Base-by-base conservation (phyloP, 1,140 invertebrate species). In the Lasioglossum albipes region DNA sequence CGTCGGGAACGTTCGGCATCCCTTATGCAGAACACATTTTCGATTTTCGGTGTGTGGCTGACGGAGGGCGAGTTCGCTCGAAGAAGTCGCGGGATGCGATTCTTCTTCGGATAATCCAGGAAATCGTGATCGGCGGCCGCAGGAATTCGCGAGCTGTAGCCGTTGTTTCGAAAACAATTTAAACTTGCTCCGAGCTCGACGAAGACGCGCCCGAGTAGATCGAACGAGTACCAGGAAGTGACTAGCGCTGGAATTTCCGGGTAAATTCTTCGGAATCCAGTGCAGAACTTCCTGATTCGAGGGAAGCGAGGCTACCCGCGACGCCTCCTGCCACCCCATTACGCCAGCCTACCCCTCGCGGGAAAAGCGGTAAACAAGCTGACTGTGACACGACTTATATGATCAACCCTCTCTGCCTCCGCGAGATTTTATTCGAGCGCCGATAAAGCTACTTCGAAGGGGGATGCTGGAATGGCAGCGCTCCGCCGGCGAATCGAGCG, bases 121-220 rank as follows among this genome's bases (percentile, higher is more conserved):
- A 42, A 67, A 41, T 45, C 45, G 45, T 12, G 45, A 49, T 49
- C 45, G 45, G 45, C 10, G 45, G 13, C 45, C 45, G 45, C 45
- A 49, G 13, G 45, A 49, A 49, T 49, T 68, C 42, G n/a, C 66
- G n/a, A 7, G n/a, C 66, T 16, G 41, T 67, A n/a, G 66, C n/a
- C 41, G 66, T 45, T 49, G 42, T 45, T 68, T 68, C 42, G 42
- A 7, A 27, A 68, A 68, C 42, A 68, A 68, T 68, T 52, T 68
- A 68, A 68, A 68, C 66, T 68, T 45, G 65, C 42, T 3, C 36
- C 6, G 42, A 6, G 10, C 62, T 0, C 62, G 27, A 9, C 13
- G 27, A 36, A 31, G 62, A 18, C 12, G 31, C 20, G 18, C 0
- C 20, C 9, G 7, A 7, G 57, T 59, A n/a, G 18, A 59, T 59